Conservation (phyloP, 2,888 invertebrate species). For the Octodonta nipae region DNA sequence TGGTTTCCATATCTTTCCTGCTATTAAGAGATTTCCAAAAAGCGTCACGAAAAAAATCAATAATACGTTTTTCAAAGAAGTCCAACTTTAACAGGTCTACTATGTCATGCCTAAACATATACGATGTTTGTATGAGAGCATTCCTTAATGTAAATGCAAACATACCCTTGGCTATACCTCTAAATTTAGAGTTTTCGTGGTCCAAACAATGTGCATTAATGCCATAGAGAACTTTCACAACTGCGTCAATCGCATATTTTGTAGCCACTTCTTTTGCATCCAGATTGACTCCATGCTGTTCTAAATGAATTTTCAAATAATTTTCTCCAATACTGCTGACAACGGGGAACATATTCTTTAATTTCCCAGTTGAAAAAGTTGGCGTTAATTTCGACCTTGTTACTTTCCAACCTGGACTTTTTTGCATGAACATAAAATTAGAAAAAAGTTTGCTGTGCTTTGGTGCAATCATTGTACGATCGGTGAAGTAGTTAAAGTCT, state of each 20-base stretch:
- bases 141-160: slow-evolving; percentile 23
- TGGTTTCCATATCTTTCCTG: slow-evolving; percentile 15
- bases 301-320: slow-evolving; percentile 10
- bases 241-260: slow-evolving; percentile 35
- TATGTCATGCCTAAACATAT: slow-evolving; percentile 21
- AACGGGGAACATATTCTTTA: slow-evolving; percentile 39
- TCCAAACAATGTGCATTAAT: slow-evolving; percentile 32
- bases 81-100: slow-evolving; percentile 20
- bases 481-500: slow-evolving; percentile 38
- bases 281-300: slow-evolving; percentile 8
- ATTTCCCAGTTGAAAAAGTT: slow-evolving; percentile 42
- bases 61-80: slow-evolving; percentile 19
- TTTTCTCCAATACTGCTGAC: slow-evolving; percentile 1
- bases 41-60: slow-evolving; percentile 21
- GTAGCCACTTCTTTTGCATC: slow-evolving; percentile 29
- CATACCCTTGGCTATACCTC: slow-evolving; percentile 25
- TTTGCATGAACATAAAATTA: slow-evolving; percentile 34
- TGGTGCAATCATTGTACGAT: slow-evolving; percentile 27
- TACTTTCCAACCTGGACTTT: slow-evolving; percentile 41
- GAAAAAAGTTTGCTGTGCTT: slow-evolving; percentile 34
- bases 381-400: slow-evolving; percentile 41
- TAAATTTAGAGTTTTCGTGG: slow-evolving; percentile 30
- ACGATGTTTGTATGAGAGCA: slow-evolving; percentile 19
- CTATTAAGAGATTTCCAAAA: slow-evolving; percentile 22
- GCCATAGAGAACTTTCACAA: slow-evolving; percentile 36